Conservation (phyloP, 2,113 vertebrate species). For the Loxodonta africana region DNA sequence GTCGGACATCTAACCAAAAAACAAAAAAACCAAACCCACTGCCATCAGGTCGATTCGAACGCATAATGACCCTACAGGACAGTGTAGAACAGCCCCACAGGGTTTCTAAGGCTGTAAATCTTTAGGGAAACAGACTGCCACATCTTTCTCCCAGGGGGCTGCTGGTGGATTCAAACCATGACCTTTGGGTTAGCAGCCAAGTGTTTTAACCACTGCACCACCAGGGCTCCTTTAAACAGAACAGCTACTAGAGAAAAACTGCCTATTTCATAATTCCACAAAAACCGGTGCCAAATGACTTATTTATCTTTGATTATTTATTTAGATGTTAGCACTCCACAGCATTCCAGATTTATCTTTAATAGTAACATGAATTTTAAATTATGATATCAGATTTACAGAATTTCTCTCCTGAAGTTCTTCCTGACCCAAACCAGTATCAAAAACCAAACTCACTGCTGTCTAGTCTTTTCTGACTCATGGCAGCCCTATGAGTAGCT, state of each 20-base stretch:
- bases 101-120: too few relatives aligned
- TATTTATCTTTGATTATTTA: slow-evolving; percentile 18
- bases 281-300: neutral
- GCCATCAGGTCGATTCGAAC: too few relatives aligned
- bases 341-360: neutral
- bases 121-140: too few relatives aligned
- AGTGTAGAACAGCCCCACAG: too few relatives aligned
- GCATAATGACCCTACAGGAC: too few relatives aligned
- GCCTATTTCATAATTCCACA: neutral
- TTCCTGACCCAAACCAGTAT: neutral
- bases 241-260: neutral
- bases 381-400: neutral
- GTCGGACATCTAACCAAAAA: neutral
- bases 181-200: too few relatives aligned
- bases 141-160: too few relatives aligned
- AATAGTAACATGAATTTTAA: slow-evolving; percentile 50
- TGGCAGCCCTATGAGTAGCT: too few relatives aligned
- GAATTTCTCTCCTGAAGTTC: neutral
- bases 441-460: neutral
- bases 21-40: too few relatives aligned
- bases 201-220: too few relatives aligned
- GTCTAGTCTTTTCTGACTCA: neutral
- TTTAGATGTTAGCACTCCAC: slow-evolving; percentile 34
- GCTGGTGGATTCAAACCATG: too few relatives aligned
- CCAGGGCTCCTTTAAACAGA: too few relatives aligned